A percentile compares a stretch with the other conserved stretches of the same genome.
Conservation (phyloP, 2,888 invertebrate species). For the Stenoptilia bipunctidactyla region DNA sequence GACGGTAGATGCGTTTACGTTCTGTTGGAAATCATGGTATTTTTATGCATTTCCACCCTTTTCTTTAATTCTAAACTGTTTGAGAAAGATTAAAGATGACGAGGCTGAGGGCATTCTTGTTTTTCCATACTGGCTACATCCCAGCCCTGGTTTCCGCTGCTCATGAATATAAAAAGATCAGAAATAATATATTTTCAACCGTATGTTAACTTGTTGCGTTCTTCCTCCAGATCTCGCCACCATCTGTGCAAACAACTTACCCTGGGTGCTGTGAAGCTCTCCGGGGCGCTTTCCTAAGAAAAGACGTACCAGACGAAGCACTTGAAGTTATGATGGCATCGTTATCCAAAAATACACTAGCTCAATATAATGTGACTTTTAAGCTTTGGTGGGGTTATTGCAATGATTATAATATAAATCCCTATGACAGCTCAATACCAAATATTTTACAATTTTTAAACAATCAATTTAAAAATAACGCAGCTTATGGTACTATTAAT, state of each 20-base stretch:
- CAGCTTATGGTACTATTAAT: conserved; percentile 12
- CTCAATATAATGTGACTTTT: conserved; percentile 7
- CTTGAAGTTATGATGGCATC: conserved; percentile 10
- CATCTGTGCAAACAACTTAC: conserved; percentile 3
- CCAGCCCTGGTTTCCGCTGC: neutral
- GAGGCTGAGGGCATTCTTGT: no score
- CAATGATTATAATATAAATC: conserved; percentile 1
- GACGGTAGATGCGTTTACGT: no score
- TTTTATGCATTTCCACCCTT: no score
- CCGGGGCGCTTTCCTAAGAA: conserved; percentile 8
- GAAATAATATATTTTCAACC: conserved; percentile 5
- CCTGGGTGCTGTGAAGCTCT: conserved; percentile 12
- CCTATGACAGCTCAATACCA: neutral
- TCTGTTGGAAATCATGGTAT: no score
- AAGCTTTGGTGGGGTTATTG: conserved; percentile 13
- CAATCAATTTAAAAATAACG: conserved; percentile 3
- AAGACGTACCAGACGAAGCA: conserved; percentile 5
- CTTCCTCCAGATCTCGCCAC: conserved; percentile 10
- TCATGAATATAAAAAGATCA: neutral
- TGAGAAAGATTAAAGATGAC: no score
- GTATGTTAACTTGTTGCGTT: conserved; percentile 8
- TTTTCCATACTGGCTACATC: no score
- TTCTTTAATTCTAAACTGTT: no score
- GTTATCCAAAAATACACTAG: conserved; percentile 8
- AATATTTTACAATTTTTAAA: conserved; percentile 6